A percentile compares a stretch with the other conserved stretches of the same genome.
Evolutionary conservation across 2,797 vertebrate genomes (phyloP).

Genomic region (Sphaeramia orbicularis): DNA sequence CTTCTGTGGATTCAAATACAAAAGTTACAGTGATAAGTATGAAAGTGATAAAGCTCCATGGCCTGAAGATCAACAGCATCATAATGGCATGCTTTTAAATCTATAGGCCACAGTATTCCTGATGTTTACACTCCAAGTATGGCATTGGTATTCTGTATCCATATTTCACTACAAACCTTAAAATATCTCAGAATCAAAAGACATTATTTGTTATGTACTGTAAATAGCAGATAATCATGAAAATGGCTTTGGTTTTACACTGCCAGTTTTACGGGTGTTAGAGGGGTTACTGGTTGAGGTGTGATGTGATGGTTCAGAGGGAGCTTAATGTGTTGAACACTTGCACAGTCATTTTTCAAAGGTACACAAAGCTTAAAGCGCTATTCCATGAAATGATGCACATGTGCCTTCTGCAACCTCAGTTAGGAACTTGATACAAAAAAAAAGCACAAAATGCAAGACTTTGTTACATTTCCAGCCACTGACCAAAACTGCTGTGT

Average conservation of each 20-base stretch:
- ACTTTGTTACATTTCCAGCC: conserved; percentile 61
- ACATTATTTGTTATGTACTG: conserved; percentile 29
- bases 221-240: conserved; percentile 38
- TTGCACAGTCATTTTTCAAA: conserved; percentile 48
- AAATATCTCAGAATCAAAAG: conserved; percentile 35
- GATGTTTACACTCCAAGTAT: conserved; percentile 70
- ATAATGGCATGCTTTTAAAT: conserved; percentile 35
- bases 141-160: conserved; percentile 30
- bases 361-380: conserved; percentile 55
- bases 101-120: conserved; percentile 43
- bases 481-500: conserved; percentile 78
- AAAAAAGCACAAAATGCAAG: conserved; percentile 64
- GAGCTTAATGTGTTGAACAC: conserved; percentile 30
- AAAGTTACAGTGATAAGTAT: conserved; percentile 35
- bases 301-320: conserved; percentile 16
- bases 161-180: conserved; percentile 61
- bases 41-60: conserved; percentile 17
- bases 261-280: conserved; percentile 43
- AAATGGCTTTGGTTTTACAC: conserved; percentile 75
- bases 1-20: conserved; percentile 54
- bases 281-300: conserved; percentile 10
- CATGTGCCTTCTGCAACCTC: conserved; percentile 75
- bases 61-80: conserved; percentile 25
- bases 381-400: conserved; percentile 53
- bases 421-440: conserved; percentile 33